Evolutionary conservation across 2,888 invertebrate genomes (phyloP).

Genomic region (Octodonta nipae): DNA sequence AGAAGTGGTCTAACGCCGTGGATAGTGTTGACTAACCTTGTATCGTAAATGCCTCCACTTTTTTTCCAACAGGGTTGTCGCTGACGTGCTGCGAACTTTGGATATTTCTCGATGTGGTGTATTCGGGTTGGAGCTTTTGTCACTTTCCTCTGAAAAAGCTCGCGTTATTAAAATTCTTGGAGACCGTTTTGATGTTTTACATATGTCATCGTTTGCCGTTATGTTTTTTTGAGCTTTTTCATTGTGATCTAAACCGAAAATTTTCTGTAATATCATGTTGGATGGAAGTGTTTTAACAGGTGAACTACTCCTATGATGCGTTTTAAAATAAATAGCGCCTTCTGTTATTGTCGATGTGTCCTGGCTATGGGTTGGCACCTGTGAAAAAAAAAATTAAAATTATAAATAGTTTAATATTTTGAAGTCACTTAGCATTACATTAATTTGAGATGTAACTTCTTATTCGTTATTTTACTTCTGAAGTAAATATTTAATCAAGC

Average conservation of each 20-base stretch:
- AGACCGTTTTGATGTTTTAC: constrained; percentile 34
- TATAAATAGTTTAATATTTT: too few species aligned
- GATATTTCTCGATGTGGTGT: constrained; percentile 30
- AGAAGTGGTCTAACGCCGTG: neutral
- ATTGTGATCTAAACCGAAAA: constrained; percentile 40
- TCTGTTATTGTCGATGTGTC: constrained; percentile 29
- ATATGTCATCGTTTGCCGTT: too few species aligned
- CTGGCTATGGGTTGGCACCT: constrained; percentile 39
- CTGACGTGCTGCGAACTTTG: constrained; percentile 33
- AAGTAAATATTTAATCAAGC: too few species aligned
- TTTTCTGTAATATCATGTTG: constrained; percentile 47
- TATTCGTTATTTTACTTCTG: too few species aligned
- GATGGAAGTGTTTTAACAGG: constrained; percentile 34
- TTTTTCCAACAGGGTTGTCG: constrained; percentile 32
- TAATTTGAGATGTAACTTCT: too few species aligned
- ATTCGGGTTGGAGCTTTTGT: constrained; percentile 38
- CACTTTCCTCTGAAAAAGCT: constrained; percentile 60
- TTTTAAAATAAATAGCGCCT: constrained; percentile 24
- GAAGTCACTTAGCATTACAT: too few species aligned
- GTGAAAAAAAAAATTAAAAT: too few species aligned
- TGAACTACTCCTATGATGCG: constrained; percentile 22
- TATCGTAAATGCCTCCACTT: constrained; percentile 31
- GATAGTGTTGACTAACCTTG: constrained; percentile 20
- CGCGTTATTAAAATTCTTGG: constrained; percentile 60
- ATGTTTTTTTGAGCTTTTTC: too few species aligned